Evolutionary conservation across 2,113 vertebrate species (phyloP), one percentile per base, ranked within the genome.

Genomic region (Oreochromis aureus): DNA sequence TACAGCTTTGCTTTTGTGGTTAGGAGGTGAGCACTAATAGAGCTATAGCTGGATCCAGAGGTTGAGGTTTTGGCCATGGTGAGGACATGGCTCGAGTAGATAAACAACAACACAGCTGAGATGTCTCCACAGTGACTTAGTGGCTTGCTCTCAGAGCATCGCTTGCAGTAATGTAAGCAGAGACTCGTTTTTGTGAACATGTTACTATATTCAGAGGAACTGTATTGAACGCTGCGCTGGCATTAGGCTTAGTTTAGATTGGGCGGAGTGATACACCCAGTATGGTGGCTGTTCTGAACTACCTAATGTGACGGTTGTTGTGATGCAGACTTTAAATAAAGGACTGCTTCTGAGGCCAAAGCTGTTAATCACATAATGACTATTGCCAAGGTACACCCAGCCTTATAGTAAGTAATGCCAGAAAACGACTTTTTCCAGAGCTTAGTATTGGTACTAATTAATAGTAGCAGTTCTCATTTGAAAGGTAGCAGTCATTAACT

Each of bases 401-500:
- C 41, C 56, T 36, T 46, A 18, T 30, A 34, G 22, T 58, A 32
- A 82, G 44, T 22, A 19, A 5, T 16, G 22, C 71, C 73, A 51
- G 27, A 78, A 51, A 53, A 78, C 1, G 0, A 32, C 46, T 34
- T 78, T 78, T 53, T 53, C 27, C 73, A 34, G 4, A 63, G 48
- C 61, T 84, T 80, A 41, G 11, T 85, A 66, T 24, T 51, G 39
- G 18, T 85, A 46, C 18, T 63, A 55, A 76, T 81, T 69, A 79
- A 81, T 41, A 36, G 6, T 54, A 19, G 54, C n/a, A 48, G 80
- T 88, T 66, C 84, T 80, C 30, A 18, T 41, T 71, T n/a, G n/a
- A 79, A 36, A 86, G 51, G 69, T 80, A 82, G 78, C 86, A 87
- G 86, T 85, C 86, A 90, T 71, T 82, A 19, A 32, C 59, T 59